Base-by-base conservation (phyloP, 2,888 invertebrate genomes). In the Linnaemya tessellans region DNA sequence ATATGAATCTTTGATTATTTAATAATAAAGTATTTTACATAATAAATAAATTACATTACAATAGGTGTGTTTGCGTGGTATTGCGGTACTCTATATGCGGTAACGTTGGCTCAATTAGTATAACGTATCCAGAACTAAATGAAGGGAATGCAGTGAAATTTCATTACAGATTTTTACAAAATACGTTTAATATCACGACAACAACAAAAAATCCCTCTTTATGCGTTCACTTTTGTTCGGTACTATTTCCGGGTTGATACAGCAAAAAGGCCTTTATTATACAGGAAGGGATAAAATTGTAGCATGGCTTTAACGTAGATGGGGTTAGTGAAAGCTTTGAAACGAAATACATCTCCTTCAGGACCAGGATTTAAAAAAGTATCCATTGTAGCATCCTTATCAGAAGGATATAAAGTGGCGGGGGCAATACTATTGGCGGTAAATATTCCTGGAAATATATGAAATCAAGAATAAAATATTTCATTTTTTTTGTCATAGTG, bases 231-330 rank as follows among this genome's bases (percentile, higher is more conserved):
- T 41, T 41, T 56, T 10, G 2, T 51, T 11, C 35, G 18, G 8
- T n/a, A 11, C 43, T n/a, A 35, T 60, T 49, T 20, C 20, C 56
- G 22, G 10, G 22, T 5, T 3, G 43, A 65, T 4, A 58, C 13
- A 67, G 80, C 84, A 68, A 82, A 88, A 9, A 86, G 22, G 0
- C 92, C 92, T 46, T 89, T 90, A 43, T 90, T 88, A 3, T 90
- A 88, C 60, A 92, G 89, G 79, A 91, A 92, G 15, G 90, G 91
- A 43, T 89, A 77, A 43, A 91, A 65, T 49, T 90, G 87, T 4
- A 79, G 74, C 91, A 91, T 90, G 3, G 91, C 88, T 38, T 85
- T 88, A 3, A 79, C 87, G 75, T 89, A 92, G 54, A 88, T 83
- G 0, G 90, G 90, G 88, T 90, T 90, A 0, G 74, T 73, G 3